Evolutionary conservation across 2,888 invertebrate species (phyloP).

Genomic region (Aphidius colemani): DNA sequence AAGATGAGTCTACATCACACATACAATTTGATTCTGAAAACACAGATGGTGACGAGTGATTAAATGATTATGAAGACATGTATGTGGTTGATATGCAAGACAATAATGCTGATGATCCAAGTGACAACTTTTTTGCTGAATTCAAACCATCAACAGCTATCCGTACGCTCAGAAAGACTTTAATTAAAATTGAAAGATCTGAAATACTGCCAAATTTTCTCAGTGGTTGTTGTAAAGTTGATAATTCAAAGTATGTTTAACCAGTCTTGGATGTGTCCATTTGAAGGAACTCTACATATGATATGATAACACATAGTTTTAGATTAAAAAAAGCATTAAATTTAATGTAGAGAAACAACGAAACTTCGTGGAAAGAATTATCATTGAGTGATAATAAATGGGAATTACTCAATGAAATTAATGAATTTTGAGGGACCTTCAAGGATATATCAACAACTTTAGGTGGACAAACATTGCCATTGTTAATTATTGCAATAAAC

Average conservation of each 20-base stretch:
- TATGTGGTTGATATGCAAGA: too few species aligned
- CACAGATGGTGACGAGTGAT: neutral
- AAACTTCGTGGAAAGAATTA: constrained; percentile 17
- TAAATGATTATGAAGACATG: too few species aligned
- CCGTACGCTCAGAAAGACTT: too few species aligned
- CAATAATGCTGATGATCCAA: too few species aligned
- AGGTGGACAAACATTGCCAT: constrained; percentile 21
- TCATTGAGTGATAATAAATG: constrained; percentile 14
- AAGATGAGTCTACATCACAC: neutral
- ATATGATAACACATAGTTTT: constrained; percentile 16
- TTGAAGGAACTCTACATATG: constrained; percentile 16
- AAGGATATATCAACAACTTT: constrained; percentile 20
- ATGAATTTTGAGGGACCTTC: constrained; percentile 14
- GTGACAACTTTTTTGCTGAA: too few species aligned
- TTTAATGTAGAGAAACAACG: constrained; percentile 12
- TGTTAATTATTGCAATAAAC: constrained; percentile 7
- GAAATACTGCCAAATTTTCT: neutral
- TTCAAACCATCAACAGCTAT: too few species aligned
- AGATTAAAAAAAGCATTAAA: constrained; percentile 6
- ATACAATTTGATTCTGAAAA: neutral
- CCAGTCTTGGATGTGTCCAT: constrained; percentile 13
- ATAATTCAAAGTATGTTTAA: constrained; percentile 12
- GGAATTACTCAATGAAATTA: constrained; percentile 13
- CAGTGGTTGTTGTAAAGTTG: constrained; percentile 12
- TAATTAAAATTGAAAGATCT: neutral